These are phyloP conservation scores for Arge pagana DNA, from an alignment of 2,888 invertebrate species.

Conservation along the genomic window DNA sequence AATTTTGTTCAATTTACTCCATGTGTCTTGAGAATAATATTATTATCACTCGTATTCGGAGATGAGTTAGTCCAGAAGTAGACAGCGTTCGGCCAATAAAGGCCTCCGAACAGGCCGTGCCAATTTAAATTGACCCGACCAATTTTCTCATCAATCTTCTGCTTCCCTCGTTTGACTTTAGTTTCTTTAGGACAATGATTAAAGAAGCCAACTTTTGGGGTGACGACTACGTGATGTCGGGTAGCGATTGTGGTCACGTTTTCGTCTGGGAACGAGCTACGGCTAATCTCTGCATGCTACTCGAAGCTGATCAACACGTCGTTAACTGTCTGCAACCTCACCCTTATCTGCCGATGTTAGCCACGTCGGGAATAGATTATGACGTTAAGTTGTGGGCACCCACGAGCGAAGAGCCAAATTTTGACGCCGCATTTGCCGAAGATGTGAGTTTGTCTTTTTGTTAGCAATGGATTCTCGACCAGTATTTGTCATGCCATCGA, in stretches of 20 bases:
- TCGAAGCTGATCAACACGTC: conserved; percentile 81
- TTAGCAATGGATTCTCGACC: neutral
- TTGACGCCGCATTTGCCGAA: conserved; percentile 67
- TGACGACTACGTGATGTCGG: conserved; percentile 78
- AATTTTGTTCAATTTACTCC: too few species aligned
- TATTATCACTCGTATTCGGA: conserved; percentile 10
- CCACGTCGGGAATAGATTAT: conserved; percentile 87
- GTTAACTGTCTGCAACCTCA: conserved; percentile 87
- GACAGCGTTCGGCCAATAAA: conserved; percentile 39
- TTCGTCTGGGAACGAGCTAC: conserved; percentile 80
- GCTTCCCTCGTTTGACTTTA: conserved; percentile 56
- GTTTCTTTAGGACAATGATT: conserved; percentile 73
- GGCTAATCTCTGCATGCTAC: conserved; percentile 72
- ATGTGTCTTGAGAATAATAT: too few species aligned
- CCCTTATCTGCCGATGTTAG: conserved; percentile 74
- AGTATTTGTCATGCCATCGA: neutral
- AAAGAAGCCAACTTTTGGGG: conserved; percentile 89
- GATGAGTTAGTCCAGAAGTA: conserved; percentile 4
- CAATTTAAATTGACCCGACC: conserved; percentile 47
- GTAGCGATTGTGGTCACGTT: conserved; percentile 88
- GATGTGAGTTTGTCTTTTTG: conserved; percentile 61
- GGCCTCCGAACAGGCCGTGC: conserved; percentile 56
- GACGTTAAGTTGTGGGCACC: conserved; percentile 86
- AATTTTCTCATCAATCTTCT: conserved; percentile 48
- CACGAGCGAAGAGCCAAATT: conserved; percentile 64